A percentile compares a stretch with the other conserved stretches of the same genome.
These are phyloP conservation scores for Pangasius krempfi DNA, from an alignment of 2,797 vertebrate genomes.

Conservation along the genomic window DNA sequence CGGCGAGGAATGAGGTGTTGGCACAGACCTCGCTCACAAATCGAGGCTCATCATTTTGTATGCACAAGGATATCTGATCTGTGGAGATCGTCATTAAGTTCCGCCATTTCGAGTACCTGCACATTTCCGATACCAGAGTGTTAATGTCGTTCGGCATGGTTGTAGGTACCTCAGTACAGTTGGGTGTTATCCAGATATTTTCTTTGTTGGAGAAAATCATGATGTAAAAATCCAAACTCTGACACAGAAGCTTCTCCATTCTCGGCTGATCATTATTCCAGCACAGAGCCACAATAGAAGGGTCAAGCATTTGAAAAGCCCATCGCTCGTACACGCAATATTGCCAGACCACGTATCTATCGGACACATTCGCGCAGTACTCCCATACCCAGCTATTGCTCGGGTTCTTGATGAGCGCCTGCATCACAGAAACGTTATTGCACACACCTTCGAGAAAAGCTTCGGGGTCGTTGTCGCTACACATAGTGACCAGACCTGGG, in stretches of 20 bases:
- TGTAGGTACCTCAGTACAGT: constrained; percentile 64
- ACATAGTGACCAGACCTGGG: constrained; percentile 69
- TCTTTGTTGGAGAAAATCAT: constrained; percentile 67
- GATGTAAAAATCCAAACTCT: constrained; percentile 69
- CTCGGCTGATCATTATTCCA: constrained; percentile 66
- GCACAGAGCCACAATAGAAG: constrained; percentile 71
- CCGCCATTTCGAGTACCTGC: constrained; percentile 74
- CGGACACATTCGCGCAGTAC: constrained; percentile 70
- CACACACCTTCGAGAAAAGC: constrained; percentile 73
- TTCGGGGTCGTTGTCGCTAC: constrained; percentile 70
- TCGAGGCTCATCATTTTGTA: constrained; percentile 64
- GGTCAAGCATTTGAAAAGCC: constrained; percentile 59
- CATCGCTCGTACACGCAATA: constrained; percentile 74
- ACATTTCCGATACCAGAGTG: constrained; percentile 53
- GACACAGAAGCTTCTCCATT: constrained; percentile 68
- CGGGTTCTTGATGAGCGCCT: constrained; percentile 63
- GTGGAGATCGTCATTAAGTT: constrained; percentile 55
- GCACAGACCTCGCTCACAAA: constrained; percentile 70
- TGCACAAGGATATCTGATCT: constrained; percentile 67
- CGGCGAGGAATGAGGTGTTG: constrained; percentile 67
- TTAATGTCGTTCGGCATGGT: not conserved
- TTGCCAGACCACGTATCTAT: constrained; percentile 59
- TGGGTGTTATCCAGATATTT: constrained; percentile 67
- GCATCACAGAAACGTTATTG: constrained; percentile 61
- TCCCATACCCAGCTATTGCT: constrained; percentile 74